These are phyloP conservation scores for Pollachius pollachius DNA, from an alignment of 2,113 vertebrate species.

Conservation along the genomic window DNA sequence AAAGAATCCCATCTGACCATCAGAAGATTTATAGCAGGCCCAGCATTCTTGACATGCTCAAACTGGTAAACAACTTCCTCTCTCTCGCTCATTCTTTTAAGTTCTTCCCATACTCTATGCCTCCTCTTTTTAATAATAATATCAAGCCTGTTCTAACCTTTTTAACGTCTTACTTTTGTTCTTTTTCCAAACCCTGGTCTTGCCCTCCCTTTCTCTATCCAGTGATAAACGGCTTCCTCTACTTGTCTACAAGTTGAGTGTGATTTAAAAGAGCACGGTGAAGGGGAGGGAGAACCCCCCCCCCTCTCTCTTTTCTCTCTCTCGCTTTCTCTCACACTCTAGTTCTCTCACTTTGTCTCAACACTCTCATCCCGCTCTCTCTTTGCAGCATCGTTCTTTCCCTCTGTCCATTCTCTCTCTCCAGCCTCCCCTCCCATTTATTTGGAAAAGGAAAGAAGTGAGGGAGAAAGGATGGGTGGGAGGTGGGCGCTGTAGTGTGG, in stretches of 20 bases:
- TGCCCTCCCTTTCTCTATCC: background rate
- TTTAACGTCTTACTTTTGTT: background rate
- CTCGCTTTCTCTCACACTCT: background rate
- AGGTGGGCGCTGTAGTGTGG: background rate
- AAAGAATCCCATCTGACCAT: background rate
- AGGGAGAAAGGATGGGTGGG: conserved; percentile 2
- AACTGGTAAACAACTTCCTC: background rate
- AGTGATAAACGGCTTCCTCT: conserved; percentile 8
- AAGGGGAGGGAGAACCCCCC: conserved; percentile 5
- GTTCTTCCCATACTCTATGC: background rate
- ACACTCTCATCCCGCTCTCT: background rate
- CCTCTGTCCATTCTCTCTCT: background rate
- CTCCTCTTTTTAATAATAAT: background rate
- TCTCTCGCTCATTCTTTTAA: background rate
- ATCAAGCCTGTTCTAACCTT: background rate
- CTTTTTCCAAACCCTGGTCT: background rate
- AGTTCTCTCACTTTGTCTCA: background rate
- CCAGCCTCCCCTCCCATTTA: background rate
- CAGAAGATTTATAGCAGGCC: background rate
- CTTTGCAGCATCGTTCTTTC: background rate
- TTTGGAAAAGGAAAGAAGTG: background rate
- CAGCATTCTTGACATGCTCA: background rate
- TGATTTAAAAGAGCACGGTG: conserved; percentile 6
- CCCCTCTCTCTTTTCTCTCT: background rate
- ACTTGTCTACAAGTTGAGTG: conserved; percentile 4